These are phyloP conservation scores for Trichomycterus rosablanca DNA, from an alignment of 2,113 vertebrate species.

Conservation along the genomic window DNA sequence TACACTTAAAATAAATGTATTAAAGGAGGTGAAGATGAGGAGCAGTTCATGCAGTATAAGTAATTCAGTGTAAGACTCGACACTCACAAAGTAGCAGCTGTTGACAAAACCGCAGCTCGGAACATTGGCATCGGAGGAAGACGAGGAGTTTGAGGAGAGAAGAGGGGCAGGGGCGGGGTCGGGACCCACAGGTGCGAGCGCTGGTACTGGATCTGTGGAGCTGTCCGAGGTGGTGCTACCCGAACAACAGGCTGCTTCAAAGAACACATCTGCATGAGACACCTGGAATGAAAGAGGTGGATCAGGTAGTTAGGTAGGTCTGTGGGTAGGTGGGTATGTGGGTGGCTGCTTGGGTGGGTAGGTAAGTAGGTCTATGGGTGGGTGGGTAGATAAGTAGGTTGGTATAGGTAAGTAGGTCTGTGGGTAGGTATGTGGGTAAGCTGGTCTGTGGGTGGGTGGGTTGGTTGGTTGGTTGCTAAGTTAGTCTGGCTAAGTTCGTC, in stretches of 20 bases:
- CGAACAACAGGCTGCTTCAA: slow-evolving; percentile 56
- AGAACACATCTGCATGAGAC: slow-evolving; percentile 64
- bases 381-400: not conserved
- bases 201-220: slow-evolving; percentile 60
- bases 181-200: not conserved
- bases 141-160: slow-evolving; percentile 37
- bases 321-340: not conserved
- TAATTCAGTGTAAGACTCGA: not conserved
- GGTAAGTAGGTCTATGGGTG: slow-evolving; percentile 30
- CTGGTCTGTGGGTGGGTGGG: slow-evolving; percentile 33
- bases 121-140: slow-evolving; percentile 52
- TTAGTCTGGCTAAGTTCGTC: too few species aligned
- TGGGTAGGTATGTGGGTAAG: slow-evolving; percentile 36
- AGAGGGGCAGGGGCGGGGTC: slow-evolving; percentile 50
- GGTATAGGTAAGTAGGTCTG: too few species aligned
- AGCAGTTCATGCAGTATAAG: not conserved
- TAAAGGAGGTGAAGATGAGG: too few species aligned
- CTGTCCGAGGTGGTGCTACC: slow-evolving; percentile 67
- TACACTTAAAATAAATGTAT: too few species aligned
- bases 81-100: slow-evolving; percentile 74
- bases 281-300: too few species aligned
- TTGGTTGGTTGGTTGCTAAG: too few species aligned
- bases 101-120: slow-evolving; percentile 73
- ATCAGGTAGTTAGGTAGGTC: too few species aligned
- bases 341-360: not conserved